phyloP scores from a whole-genome alignment of 2,797 vertebrate genomes.

The Intellagama lesueurii region DNA sequence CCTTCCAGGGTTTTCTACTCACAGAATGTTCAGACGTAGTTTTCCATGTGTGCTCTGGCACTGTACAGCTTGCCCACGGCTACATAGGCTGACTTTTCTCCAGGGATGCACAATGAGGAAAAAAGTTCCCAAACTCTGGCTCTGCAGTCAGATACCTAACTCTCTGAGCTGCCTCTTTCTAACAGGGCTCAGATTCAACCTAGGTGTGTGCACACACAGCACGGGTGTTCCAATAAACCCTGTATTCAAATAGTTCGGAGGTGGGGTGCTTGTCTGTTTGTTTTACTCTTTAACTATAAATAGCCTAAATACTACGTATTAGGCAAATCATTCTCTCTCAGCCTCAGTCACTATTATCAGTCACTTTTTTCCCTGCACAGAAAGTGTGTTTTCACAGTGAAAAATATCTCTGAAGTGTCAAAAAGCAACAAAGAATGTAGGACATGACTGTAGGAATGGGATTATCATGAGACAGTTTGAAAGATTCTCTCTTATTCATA shows the following conservation, averaged over 20 bases:
- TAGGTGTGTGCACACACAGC: neutral
- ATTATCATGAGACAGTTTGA: conserved; percentile 13
- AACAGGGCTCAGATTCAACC: neutral
- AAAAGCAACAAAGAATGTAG: neutral
- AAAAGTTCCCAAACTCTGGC: too few species aligned
- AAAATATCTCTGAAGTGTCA: accelerated
- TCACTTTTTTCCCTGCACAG: neutral
- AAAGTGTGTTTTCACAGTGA: conserved; percentile 21
- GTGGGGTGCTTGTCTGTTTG: too few species aligned
- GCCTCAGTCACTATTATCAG: neutral
- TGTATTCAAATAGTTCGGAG: neutral
- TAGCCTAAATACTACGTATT: neutral
- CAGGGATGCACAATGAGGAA: too few species aligned
- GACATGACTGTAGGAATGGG: neutral
- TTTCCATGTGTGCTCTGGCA: too few species aligned
- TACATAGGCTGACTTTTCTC: too few species aligned
- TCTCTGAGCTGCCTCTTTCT: neutral
- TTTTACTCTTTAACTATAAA: neutral
- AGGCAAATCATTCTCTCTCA: too few species aligned
- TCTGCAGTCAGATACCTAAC: too few species aligned
- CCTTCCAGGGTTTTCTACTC: too few species aligned
- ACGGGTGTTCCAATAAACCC: neutral
- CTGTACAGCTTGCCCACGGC: too few species aligned
- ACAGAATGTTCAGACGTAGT: too few species aligned
- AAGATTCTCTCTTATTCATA: neutral